Base-by-base conservation (phyloP, 2,888 invertebrate genomes). In the Brachypalpus laphriformis region DNA sequence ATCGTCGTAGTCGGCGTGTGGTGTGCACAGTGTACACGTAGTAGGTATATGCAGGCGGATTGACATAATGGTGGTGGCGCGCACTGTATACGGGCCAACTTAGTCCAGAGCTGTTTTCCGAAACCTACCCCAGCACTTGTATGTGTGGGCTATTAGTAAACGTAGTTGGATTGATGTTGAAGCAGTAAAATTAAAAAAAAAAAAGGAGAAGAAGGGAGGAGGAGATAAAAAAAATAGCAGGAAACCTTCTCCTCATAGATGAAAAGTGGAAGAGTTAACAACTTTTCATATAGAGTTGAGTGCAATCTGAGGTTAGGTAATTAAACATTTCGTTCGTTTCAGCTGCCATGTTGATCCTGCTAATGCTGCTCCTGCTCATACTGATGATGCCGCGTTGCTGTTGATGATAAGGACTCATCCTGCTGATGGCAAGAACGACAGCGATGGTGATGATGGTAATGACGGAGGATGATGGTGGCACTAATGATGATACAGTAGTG, bases 281-380 rank as follows among this genome's bases (percentile, higher is more conserved):
- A 87, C 86, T 87, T 87, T 87, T 86, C 87, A 76, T 76, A 87
- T 87, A 75, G 82, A 87, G 87, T 87, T 88, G 87, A 88, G 88
- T 88, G 88, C 88, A 87, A 87, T 88, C 87, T 87, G 87, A 87
- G 88, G 88, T 88, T 88, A 88, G 88, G 87, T 88, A 88, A 88
- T 88, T 88, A 88, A 88, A 88, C 88, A 88, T 88, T 88, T 82
- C 85, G 75, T 85, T 85, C 81, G 71, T 85, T 80, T 85, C 75
- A 76, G 81, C 81, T 85, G 71, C 65, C 66, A 76, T 85, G 85
- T 81, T 85, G 85, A 85, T 85, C 80, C 81, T 85, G 80, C 75
- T 85, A 85, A 80, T 85, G 74, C 83, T 51, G 42, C 45, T 72
- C 20, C 45, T 65, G 71, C 70, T 76, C 63, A 71, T 82, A 76